A percentile compares a stretch with the other conserved stretches of the same genome.
These are phyloP conservation scores for Scalopus aquaticus DNA, from an alignment of 2,113 vertebrate genomes.

Conservation along the genomic window DNA sequence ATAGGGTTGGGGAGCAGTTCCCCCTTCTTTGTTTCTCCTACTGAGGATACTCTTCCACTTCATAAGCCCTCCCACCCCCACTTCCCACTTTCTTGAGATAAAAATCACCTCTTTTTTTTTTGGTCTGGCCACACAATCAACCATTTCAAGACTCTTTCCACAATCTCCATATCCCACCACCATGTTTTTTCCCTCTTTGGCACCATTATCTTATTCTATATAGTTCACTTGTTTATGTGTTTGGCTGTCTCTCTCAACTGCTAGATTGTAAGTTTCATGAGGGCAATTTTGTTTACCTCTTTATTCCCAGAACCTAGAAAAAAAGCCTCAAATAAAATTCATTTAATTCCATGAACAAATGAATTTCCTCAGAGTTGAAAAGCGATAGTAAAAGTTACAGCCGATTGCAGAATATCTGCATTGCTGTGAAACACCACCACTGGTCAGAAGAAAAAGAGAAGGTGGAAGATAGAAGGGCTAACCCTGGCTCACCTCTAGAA, in stretches of 20 bases:
- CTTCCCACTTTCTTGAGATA: neutral
- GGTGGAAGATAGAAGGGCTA: neutral
- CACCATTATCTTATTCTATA: neutral
- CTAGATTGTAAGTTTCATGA: neutral
- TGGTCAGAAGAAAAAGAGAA: neutral
- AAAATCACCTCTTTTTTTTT: neutral
- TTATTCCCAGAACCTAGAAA: neutral
- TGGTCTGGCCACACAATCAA: neutral
- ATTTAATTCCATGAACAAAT: neutral
- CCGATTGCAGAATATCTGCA: neutral
- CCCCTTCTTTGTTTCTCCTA: neutral
- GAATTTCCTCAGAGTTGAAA: neutral
- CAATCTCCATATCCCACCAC: neutral
- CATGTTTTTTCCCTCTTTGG: neutral
- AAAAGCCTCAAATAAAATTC: neutral
- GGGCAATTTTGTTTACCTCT: neutral
- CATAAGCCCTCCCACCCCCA: neutral
- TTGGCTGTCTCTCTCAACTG: neutral
- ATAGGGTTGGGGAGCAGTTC: fast-evolving
- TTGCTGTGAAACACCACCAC: neutral
- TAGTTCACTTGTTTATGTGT: neutral
- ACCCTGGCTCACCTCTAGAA: fast-evolving
- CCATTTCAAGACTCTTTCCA: neutral
- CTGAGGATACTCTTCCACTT: neutral
- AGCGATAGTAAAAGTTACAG: neutral